Evolutionary conservation across 2,113 vertebrate genomes (phyloP).

Genomic region (Riparia riparia): DNA sequence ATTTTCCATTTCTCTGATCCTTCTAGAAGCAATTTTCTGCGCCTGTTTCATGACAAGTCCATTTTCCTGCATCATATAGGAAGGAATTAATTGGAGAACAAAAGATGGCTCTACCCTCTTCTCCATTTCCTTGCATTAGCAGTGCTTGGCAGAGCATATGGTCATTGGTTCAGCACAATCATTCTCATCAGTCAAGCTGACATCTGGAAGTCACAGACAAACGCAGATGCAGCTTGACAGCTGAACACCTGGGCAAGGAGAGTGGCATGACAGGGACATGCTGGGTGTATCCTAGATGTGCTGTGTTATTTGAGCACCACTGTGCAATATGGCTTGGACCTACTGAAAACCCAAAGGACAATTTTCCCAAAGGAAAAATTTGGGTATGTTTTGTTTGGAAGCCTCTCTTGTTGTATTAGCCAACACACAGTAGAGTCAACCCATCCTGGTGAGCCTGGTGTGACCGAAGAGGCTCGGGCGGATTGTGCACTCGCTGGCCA

Average conservation of each 20-base stretch:
- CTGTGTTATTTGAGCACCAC: not conserved
- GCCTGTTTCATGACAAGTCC: not conserved
- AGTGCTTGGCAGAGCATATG: not conserved
- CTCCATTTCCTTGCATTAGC: not conserved
- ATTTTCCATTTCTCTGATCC: slow-evolving; percentile 23
- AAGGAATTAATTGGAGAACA: slow-evolving; percentile 22
- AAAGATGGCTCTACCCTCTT: not conserved
- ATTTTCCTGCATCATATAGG: not conserved
- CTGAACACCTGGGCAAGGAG: slow-evolving; percentile 35
- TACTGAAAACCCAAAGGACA: not conserved
- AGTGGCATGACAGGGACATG: not conserved
- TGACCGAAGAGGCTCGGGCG: rapidly evolving
- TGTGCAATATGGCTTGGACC: not conserved
- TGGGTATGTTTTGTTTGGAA: not conserved
- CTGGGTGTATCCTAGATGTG: not conserved
- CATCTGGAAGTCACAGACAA: slow-evolving; percentile 16
- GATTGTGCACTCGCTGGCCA: not conserved
- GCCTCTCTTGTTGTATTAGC: not conserved
- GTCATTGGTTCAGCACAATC: slow-evolving; percentile 29
- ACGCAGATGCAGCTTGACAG: slow-evolving; percentile 39
- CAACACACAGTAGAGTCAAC: not conserved
- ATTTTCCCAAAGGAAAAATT: not conserved
- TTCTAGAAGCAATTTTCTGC: slow-evolving; percentile 21
- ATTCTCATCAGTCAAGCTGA: slow-evolving; percentile 27
- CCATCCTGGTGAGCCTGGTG: not conserved